These are phyloP conservation scores for Orientallactaga bullata DNA, from an alignment of 2,113 vertebrate genomes.

Conservation along the genomic window DNA sequence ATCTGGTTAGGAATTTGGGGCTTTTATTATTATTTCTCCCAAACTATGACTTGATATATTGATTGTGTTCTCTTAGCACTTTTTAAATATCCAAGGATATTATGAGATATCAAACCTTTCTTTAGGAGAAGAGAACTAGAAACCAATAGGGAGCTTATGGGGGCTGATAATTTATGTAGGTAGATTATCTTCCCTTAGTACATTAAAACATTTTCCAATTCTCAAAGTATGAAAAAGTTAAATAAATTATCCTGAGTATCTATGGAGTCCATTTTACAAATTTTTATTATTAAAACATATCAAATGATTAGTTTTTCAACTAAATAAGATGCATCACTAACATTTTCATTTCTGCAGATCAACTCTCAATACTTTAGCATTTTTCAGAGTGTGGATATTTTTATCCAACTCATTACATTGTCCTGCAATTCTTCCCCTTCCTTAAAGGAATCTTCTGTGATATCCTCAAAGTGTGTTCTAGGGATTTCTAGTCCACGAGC, in stretches of 20 bases:
- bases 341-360: background rate
- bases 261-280: background rate
- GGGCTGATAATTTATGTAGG: background rate
- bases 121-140: background rate
- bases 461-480: background rate
- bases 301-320: background rate
- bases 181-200: background rate
- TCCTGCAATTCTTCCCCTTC: background rate
- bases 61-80: background rate
- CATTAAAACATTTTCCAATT: background rate
- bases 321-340: background rate
- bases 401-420: background rate
- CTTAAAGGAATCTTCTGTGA: background rate
- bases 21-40: background rate
- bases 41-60: background rate
- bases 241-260: background rate
- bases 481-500: background rate
- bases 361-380: background rate
- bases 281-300: background rate
- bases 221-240: background rate
- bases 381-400: background rate
- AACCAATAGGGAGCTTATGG: background rate
- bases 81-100: background rate
- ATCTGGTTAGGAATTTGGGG: background rate
- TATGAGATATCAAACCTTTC: background rate